phyloP scores from a whole-genome alignment of 2,113 vertebrate genomes.

The Grammomys surdaster region DNA sequence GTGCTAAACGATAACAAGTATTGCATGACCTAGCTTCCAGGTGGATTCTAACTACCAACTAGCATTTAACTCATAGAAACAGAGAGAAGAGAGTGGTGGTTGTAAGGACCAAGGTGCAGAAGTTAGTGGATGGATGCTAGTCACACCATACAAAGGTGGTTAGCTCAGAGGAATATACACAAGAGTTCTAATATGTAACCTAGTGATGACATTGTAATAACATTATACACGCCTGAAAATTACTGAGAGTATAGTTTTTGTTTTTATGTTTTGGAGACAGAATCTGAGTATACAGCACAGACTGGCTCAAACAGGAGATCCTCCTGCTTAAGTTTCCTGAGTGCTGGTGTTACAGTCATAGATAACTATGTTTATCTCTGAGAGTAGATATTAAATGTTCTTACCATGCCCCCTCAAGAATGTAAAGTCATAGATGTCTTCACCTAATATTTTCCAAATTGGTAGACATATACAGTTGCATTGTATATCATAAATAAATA shows the following conservation, averaged over 20 bases:
- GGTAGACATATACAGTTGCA: background rate
- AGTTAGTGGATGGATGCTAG: background rate
- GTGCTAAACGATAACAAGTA: background rate
- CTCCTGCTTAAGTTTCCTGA: background rate
- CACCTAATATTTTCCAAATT: background rate
- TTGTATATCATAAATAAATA: background rate
- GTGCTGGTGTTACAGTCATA: background rate
- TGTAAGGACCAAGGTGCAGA: background rate
- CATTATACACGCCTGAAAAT: background rate
- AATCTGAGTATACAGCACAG: background rate
- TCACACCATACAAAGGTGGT: background rate
- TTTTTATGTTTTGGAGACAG: background rate
- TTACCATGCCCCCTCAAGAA: background rate
- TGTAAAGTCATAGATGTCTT: background rate
- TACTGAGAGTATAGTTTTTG: background rate
- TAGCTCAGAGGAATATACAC: too few species aligned
- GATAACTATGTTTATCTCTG: background rate
- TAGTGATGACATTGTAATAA: background rate
- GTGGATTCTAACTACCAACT: background rate
- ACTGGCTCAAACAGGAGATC: background rate
- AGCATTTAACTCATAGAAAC: background rate
- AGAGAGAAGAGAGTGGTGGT: background rate
- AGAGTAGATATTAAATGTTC: background rate
- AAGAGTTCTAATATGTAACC: background rate
- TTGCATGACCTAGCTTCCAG: background rate